Evolutionary conservation across 2,113 vertebrate species (phyloP).

Genomic region (Grus americana): DNA sequence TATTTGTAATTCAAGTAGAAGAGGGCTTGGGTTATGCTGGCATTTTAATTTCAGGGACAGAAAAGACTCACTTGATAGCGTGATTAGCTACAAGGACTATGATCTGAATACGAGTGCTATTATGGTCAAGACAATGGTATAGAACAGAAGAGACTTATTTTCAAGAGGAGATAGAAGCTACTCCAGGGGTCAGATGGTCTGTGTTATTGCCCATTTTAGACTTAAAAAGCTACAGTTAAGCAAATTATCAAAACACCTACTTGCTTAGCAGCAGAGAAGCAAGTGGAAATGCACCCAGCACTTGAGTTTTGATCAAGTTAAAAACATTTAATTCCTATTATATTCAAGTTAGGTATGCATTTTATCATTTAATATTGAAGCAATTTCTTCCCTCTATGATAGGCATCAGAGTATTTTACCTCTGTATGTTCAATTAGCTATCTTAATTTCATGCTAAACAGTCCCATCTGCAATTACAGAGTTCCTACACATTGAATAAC

Average conservation of each 20-base stretch:
- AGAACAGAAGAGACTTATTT: background rate
- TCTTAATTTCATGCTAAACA: background rate
- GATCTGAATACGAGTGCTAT: background rate
- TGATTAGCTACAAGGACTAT: background rate
- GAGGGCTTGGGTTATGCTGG: background rate
- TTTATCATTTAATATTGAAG: background rate
- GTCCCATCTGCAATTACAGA: background rate
- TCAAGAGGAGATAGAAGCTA: background rate
- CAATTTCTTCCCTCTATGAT: background rate
- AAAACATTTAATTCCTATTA: background rate
- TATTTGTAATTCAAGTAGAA: background rate
- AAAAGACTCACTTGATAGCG: background rate
- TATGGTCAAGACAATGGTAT: background rate
- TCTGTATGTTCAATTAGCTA: background rate
- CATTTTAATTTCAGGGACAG: background rate
- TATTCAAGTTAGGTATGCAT: background rate
- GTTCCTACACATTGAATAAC: background rate
- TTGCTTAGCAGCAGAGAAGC: background rate
- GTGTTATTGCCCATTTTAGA: background rate
- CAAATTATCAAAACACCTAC: background rate
- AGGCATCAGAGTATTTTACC: background rate
- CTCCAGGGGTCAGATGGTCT: background rate
- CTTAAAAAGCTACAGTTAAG: background rate
- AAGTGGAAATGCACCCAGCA: background rate
- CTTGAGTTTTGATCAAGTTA: background rate